Conservation (phyloP, 1,140 invertebrate genomes). For the Trichonephila clavata region DNA sequence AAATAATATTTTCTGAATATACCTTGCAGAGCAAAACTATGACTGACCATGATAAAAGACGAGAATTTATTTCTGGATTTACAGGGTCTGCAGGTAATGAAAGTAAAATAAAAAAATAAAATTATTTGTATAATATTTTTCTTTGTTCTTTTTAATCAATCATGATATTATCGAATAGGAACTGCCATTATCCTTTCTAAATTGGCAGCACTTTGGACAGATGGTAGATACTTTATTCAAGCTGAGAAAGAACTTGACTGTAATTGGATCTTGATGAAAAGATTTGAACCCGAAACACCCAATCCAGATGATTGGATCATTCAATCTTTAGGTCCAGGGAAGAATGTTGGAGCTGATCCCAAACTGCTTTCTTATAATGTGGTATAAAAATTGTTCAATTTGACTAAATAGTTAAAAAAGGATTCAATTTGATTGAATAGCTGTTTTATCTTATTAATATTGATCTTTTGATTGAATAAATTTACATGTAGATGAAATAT, state of each 20-base stretch:
- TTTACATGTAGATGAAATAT: too few species aligned
- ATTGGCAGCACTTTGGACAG: conserved; percentile 94
- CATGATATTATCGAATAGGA: conserved; percentile 80
- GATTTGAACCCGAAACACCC: conserved; percentile 86
- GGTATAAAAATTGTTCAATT: not conserved
- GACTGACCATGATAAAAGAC: conserved; percentile 89
- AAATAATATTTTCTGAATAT: not conserved
- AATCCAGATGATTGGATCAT: conserved; percentile 87
- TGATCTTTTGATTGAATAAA: too few species aligned
- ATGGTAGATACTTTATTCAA: conserved; percentile 97
- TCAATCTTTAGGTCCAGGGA: conserved; percentile 86
- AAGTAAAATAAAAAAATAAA: not conserved
- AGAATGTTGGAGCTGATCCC: conserved; percentile 92
- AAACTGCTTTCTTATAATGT: conserved; percentile 85
- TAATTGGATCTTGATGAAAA: conserved; percentile 89
- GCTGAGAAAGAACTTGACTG: conserved; percentile 86
- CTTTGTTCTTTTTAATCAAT: not conserved
- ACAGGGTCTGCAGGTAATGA: conserved; percentile 87
- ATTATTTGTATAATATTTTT: not conserved
- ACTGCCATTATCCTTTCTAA: conserved; percentile 91
- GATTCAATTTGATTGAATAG: too few species aligned
- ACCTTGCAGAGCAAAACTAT: conserved; percentile 92
- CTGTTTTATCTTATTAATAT: too few species aligned
- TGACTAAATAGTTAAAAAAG: too few species aligned
- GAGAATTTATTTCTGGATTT: conserved; percentile 92